Conservation (phyloP, 2,797 vertebrate genomes). For the Helicolenus hilgendorfi region DNA sequence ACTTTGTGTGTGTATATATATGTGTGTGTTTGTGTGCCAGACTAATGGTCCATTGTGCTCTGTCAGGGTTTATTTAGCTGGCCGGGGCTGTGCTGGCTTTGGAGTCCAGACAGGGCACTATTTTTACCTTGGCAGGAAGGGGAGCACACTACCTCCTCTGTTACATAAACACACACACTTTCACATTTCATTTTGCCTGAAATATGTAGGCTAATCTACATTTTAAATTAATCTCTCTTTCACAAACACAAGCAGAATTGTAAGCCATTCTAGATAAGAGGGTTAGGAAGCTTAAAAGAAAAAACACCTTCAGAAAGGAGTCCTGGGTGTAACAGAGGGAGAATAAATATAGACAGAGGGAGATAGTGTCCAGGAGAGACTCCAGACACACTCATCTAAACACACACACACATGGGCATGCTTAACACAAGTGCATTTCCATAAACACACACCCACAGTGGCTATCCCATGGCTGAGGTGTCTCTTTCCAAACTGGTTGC, state of each 20-base stretch:
- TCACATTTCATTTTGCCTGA: slow-evolving; percentile 12
- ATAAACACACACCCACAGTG: slow-evolving; percentile 13
- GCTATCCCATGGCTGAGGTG: slow-evolving; percentile 48
- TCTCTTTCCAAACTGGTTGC: slow-evolving; percentile 67
- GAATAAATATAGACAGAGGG: slow-evolving; percentile 30
- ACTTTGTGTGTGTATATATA: slow-evolving; percentile 7
- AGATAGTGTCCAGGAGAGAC: background rate
- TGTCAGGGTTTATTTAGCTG: slow-evolving; percentile 80
- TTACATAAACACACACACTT: slow-evolving; percentile 46
- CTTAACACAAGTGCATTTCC: background rate
- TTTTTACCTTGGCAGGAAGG: slow-evolving; percentile 81
- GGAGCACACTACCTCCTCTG: slow-evolving; percentile 46
- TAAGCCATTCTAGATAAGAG: background rate
- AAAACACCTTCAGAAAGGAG: background rate
- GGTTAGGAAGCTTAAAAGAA: background rate
- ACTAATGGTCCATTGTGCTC: slow-evolving; percentile 81
- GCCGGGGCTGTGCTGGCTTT: slow-evolving; percentile 57
- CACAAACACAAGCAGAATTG: background rate
- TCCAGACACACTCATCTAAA: slow-evolving; percentile 30
- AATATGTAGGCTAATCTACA: slow-evolving; percentile 37
- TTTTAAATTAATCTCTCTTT: background rate
- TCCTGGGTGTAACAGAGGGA: background rate
- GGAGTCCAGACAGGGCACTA: slow-evolving; percentile 69
- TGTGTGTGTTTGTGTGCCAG: slow-evolving; percentile 50
- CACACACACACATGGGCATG: slow-evolving; percentile 17